These are phyloP conservation scores for Molothrus ater DNA, from an alignment of 2,797 vertebrate genomes.

Conservation along the genomic window DNA sequence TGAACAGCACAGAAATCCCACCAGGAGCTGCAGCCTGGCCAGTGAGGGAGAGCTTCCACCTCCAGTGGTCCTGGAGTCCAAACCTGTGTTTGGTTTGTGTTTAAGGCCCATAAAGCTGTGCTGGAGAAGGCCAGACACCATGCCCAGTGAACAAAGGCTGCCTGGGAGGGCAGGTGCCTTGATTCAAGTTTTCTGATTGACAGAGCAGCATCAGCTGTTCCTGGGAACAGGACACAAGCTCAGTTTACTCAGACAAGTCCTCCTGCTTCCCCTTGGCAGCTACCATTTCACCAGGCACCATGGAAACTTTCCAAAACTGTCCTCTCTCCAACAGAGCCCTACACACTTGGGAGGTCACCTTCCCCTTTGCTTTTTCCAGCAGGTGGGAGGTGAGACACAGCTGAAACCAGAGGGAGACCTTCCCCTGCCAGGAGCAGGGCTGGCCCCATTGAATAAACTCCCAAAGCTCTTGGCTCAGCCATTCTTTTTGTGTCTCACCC, in stretches of 20 bases:
- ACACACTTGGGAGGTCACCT: neutral
- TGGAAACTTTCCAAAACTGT: neutral
- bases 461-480: neutral
- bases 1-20: neutral
- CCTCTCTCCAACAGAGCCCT: neutral
- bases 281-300: neutral
- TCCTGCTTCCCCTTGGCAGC: neutral
- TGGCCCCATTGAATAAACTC: neutral
- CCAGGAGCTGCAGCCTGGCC: neutral
- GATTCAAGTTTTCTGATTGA: neutral
- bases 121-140: neutral
- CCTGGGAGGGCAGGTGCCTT: neutral
- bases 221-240: neutral
- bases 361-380: neutral
- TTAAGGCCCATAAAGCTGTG: neutral
- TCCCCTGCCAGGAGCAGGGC: neutral
- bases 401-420: neutral
- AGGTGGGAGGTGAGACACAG: neutral
- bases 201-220: neutral
- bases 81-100: neutral
- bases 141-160: neutral
- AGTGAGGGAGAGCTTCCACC: neutral
- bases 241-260: neutral
- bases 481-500: neutral
- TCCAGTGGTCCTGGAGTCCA: neutral